These are phyloP conservation scores for cattle (Bos taurus) DNA, from an alignment of 2,113 vertebrate genomes.

Conservation along the genomic window ARS-UCD2.0 NC_037339.1:10672501-10673000, in stretches of 20 bases:
- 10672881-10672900: conserved; percentile 2
- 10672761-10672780: neutral
- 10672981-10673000: conserved; percentile 61
- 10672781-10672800: neutral
- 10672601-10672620: neutral
- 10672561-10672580: neutral
- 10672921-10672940: conserved; percentile 49
- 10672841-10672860: conserved; percentile 5
- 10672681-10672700: neutral
- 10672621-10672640: neutral
- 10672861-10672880: neutral
- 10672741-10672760: neutral
- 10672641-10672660: neutral
- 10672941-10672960: conserved; percentile 51
- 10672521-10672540: neutral
- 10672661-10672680: neutral
- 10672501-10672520: neutral
- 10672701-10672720: neutral
- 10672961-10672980: conserved; percentile 47
- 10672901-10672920: conserved; percentile 20
- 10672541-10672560: neutral
- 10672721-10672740: neutral
- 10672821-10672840: neutral
- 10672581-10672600: neutral
- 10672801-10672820: neutral